These are phyloP conservation scores for Alcedo atthis DNA, from an alignment of 2,797 vertebrate species.

Conservation along the genomic window DNA sequence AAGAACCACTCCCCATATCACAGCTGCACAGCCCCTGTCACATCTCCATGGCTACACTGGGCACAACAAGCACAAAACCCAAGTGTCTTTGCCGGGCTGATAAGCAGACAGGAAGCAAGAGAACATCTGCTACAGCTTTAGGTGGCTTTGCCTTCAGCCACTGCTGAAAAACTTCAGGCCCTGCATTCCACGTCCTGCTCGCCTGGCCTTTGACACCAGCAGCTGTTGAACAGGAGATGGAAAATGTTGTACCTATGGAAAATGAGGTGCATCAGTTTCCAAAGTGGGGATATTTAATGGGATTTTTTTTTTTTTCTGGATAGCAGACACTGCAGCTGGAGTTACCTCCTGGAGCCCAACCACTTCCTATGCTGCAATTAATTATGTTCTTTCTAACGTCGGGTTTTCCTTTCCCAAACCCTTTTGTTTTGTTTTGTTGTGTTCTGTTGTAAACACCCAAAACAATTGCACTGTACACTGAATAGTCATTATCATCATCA, in stretches of 20 bases:
- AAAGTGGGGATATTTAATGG: background rate
- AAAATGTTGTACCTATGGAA: background rate
- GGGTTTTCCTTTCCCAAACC: constrained; percentile 34
- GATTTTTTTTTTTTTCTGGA: background rate
- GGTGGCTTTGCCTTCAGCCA: constrained; percentile 51
- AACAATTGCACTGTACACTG: constrained; percentile 42
- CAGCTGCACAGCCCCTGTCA: background rate
- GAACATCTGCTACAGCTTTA: constrained; percentile 63
- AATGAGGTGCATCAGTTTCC: background rate
- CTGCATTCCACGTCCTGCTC: background rate
- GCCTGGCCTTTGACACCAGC: constrained; percentile 22
- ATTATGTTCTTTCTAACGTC: background rate
- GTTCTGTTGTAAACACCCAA: constrained; percentile 36
- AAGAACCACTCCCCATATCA: background rate
- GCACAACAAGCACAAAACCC: constrained; percentile 59
- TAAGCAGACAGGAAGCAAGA: constrained; percentile 76
- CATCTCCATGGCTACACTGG: constrained; percentile 72
- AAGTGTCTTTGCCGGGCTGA: constrained; percentile 69
- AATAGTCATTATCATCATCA: constrained; percentile 36
- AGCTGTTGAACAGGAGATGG: constrained; percentile 16
- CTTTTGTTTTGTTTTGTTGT: constrained; percentile 29
- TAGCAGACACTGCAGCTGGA: background rate
- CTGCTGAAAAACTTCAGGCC: constrained; percentile 30
- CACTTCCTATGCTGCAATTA: constrained; percentile 40
- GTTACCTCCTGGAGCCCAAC: constrained; percentile 33